Base-by-base conservation (phyloP, 2,113 vertebrate genomes). In the Numenius arquata region DNA sequence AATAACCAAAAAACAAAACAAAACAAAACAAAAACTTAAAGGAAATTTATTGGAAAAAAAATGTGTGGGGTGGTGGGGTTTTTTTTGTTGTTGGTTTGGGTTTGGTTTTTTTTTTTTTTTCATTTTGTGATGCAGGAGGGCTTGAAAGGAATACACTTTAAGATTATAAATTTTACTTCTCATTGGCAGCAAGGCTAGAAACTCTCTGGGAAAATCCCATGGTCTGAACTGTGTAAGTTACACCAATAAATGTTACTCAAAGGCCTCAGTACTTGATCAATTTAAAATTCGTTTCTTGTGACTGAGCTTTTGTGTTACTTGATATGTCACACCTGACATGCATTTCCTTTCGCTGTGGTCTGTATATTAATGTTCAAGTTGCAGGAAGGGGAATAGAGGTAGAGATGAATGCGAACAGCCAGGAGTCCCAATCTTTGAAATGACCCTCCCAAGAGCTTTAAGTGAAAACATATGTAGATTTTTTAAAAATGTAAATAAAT, bases 401-500 rank as follows among this genome's bases (percentile, higher is more conserved):
- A 95, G 86, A 97, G 72, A 94, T 77, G 75, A 63, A 96, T 89
- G 90, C 5, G 23, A 95, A 80, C 45, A 96, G 78, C 47, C 59
- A 94, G 61, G 22, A 95, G 73, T 93, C 58, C 32, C 91, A 82
- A 36, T 79, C 93, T 96, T 75, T 94, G 83, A 97, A 97, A 97
- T 84, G 91, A 92, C 90, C 88, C 81, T 95, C 92, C 45, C 93
- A 68, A 89, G 88, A 94, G 91, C 75, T 94, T 78, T 97, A 96
- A 96, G 50, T 93, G 73, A 96, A 98, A 98, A 97, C 96, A 91
- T 88, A 89, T 97, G 97, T 91, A 96, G 91, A 75, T 87, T 94
- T 97, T 65, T 5, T 0, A 40, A 71, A 97, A 90, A 84, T 36
- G 66, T 95, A 97, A 97, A 88, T 79, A 95, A 96, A 96, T 87